Base-by-base conservation (phyloP, 2,888 invertebrate species). In the Myathropa florea region DNA sequence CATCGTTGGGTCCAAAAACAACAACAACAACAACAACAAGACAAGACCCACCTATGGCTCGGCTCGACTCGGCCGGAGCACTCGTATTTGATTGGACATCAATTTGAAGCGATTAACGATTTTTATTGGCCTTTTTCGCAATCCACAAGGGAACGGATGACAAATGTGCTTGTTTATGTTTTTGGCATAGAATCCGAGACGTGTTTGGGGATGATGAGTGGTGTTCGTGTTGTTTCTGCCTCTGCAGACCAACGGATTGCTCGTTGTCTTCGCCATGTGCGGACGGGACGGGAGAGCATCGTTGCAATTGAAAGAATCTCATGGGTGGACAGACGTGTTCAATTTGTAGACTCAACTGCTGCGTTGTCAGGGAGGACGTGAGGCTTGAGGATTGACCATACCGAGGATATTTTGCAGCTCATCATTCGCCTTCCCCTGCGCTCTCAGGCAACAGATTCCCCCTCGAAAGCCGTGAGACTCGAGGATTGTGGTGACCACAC, bases 91-190 rank as follows among this genome's bases (percentile, higher is more conserved):
- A 83, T 83, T 77, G 76, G 65, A 33, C 77, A 72, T 60, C 77
- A 83, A 83, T 83, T 83, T 72, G 53, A 67, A 61, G 61, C 64
- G 77, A 77, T 83, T 83, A 76, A 71, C 53, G 71, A 70, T 60
- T 68, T 81, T 75, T 65, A 57, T 75, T 72, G 71, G 61, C 46
- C 55, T 68, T 39, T 55, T 46, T 39, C 57, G 39, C 24, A 33
- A 55, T 63, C 30, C 63, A 63, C 53, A 73, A 39, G 53, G 61
- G 18, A 72, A 59, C 61, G 61, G 23, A 59, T 71, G 61, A 72
- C 61, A 53, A 63, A 61, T 61, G 53, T 46, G 53, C 28, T 67
- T 67, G 53, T 55, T 67, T 67, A 67, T 67, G 53, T 14, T 55
- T n/a, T 28, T 57, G 57, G 23, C 55, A 33, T 68, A 33, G 57